Percentiles rank a stretch among this genome's conserved stretches.
Conservation (phyloP, 2,113 vertebrate genomes). For the human (Homo sapiens) region DNA sequence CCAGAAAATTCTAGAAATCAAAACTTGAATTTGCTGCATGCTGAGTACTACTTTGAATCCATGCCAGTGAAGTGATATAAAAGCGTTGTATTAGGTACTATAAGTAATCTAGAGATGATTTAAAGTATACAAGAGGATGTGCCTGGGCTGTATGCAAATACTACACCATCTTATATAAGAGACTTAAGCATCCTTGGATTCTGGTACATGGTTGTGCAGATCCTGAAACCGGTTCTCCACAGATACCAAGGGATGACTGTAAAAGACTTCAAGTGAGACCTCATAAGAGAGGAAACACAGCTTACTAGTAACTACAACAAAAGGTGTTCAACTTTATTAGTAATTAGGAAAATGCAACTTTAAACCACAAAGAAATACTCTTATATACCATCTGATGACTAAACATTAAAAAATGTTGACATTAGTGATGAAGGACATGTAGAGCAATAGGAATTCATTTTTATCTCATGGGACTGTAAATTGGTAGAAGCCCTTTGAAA, state of each 20-base stretch:
- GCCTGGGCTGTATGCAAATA: neutral
- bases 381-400: neutral
- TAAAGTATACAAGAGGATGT: neutral
- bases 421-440: neutral
- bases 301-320: neutral
- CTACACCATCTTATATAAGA: neutral
- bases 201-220: neutral
- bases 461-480: neutral
- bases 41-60: neutral
- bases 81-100: neutral
- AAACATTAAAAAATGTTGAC: neutral
- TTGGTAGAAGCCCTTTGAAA: neutral
- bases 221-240: neutral
- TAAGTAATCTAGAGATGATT: neutral
- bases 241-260: neutral
- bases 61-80: neutral
- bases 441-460: neutral
- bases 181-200: neutral
- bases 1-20: neutral
- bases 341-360: neutral
- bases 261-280: neutral
- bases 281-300: neutral
- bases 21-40: neutral
- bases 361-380: neutral
- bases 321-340: neutral